Base-by-base conservation (phyloP, 2,113 vertebrate genomes). In the Hippocampus comes region DNA sequence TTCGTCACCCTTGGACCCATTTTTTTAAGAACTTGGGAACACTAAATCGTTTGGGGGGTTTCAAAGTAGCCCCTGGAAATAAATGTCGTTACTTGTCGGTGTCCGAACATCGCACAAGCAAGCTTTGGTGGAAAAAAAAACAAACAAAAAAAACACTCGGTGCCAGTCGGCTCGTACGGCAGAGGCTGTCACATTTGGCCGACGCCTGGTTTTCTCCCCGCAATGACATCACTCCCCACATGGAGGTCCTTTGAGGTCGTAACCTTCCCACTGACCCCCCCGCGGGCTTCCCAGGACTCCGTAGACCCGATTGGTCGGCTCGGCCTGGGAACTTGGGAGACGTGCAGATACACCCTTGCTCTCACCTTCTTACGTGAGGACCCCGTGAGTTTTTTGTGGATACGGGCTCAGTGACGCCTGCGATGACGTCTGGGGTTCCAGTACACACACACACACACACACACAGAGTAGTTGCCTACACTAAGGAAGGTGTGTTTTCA, bases 191-290 rank as follows among this genome's bases (percentile, higher is more conserved):
- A 77, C 81, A 69, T 86, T 79, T 88, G 83, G 25, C 25, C 25
- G 25, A 25, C 25, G 25, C 25, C 25, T 25, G 25, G 81, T 84
- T 84, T 83, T 68, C 63, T 5, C 72, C 49, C 68, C 68, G 65
- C 56, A 70, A 66, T 88, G 90, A 92, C 90, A 92, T 91, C 88
- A 90, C 69, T 86, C 77, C 65, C 64, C 87, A 12, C 34, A 81
- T 83, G 63, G 59, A 78, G 88, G 90, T 90, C 75, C 2, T 21
- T 4, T 34, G 59, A 79, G 88, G 89, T 90, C 82, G 1, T 42
- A 61, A 92, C 92, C 91, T 91, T 91, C 91, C 91, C 91, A 91
- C 80, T 86, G 80, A 86, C 86, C 83, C 82, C 86, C 83, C 81
- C 74, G 41, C 66, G 76, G 76, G 78, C 74, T 89, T 91, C 89